Percentiles rank a stretch among this genome's conserved stretches.
Evolutionary conservation across 2,797 vertebrate species (phyloP).

Genomic region (Premnoplex brunnescens): DNA sequence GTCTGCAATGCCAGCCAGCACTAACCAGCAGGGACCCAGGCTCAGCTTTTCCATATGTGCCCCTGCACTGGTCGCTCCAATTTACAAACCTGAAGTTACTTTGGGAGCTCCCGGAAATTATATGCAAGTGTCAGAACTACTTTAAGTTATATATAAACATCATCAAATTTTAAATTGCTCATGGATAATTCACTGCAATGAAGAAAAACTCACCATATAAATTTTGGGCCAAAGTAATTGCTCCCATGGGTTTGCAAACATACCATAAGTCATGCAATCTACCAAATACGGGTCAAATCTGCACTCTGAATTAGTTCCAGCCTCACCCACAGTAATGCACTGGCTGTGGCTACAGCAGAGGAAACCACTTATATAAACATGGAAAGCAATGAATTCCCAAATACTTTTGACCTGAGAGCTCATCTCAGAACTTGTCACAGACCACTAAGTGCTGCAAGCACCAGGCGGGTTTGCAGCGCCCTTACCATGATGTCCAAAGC

Average conservation of each 20-base stretch:
- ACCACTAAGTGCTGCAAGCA: rapidly evolving
- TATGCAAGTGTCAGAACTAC: background rate
- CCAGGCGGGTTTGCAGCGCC: background rate
- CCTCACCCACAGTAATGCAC: background rate
- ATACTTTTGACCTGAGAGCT: background rate
- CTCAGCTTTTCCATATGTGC: background rate
- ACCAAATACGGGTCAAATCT: background rate
- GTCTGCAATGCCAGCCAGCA: background rate
- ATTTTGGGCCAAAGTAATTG: background rate
- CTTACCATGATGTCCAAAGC: background rate
- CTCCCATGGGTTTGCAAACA: background rate
- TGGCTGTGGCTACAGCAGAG: background rate
- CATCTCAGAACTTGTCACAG: background rate
- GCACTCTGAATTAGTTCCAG: background rate
- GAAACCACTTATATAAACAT: background rate
- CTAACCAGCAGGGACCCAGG: background rate
- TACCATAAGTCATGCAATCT: background rate
- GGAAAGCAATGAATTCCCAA: background rate
- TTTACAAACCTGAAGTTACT: background rate
- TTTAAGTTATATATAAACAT: background rate
- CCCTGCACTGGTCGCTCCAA: background rate
- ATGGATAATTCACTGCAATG: background rate
- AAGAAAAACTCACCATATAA: background rate
- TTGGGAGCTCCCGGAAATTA: background rate
- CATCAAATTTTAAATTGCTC: background rate